Evolutionary conservation across 1,140 invertebrate genomes (phyloP), one percentile per base, ranked within the genome.

Genomic region (Drosophila ananassae): DNA sequence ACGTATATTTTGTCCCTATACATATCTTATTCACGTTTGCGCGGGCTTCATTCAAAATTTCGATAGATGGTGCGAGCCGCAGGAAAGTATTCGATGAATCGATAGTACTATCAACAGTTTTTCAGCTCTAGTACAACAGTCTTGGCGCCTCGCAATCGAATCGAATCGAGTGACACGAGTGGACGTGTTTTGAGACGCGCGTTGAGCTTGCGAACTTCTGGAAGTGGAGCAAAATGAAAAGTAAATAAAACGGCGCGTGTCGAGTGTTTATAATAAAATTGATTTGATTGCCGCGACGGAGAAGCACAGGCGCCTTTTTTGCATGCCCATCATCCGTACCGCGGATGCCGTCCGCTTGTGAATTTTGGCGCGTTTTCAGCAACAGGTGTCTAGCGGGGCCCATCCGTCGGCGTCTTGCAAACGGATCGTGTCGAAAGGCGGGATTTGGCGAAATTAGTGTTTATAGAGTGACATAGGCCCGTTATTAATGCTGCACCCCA

Each of bases 221-320:
- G 13, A 51, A 64, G 62, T 72, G 53, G 47, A 50, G 69, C 63
- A 58, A 72, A 46, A 54, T 57, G 44, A 50, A 44, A 62, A 72
- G 39, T 34, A 85, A 78, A 87, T 75, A 66, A 76, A 48, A n/a
- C 76, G 60, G 71, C 56, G 83, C 79, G 79, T 89, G 83, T 51
- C 46, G 62, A 75, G 62, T 25, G 64, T 85, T 44, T 59, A 63
- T 61, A 78, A 89, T 57, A 63, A 10, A 74, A 52, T 58, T 28
- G 28, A 28, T 66, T 59, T 53, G 58, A 53, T 28, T 39, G 66
- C 13, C 22, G 39, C n/a, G 7, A n/a, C 9, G 48, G 24, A 51
- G 37, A 17, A 75, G 28, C 37, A 34, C 17, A 28, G 34, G 21
- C 12, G 62, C 37, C 66, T 74, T 41, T 78, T 75, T 80, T 77